Conservation (phyloP, 2,113 vertebrate species). For the Craseonycteris thonglongyai region DNA sequence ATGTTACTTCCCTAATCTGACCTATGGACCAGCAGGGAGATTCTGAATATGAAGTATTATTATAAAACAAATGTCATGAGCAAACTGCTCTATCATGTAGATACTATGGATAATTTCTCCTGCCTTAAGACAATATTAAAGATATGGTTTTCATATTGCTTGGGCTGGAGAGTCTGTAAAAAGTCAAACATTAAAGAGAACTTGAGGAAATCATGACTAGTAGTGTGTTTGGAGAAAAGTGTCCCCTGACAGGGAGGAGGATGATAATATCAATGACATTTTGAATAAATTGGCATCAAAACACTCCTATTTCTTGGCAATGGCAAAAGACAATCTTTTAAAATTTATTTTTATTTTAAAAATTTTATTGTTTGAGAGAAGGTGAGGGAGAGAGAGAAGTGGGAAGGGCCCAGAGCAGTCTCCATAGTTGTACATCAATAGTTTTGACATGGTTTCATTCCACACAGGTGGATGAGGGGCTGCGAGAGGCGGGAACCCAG, state of each 20-base stretch:
- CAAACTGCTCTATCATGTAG: slow-evolving; percentile 37
- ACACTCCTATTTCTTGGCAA: neutral
- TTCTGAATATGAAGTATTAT: slow-evolving; percentile 45
- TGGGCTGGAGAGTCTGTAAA: slow-evolving; percentile 14
- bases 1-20: neutral
- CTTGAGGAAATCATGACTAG: neutral
- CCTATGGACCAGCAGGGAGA: slow-evolving; percentile 16
- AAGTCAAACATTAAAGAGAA: slow-evolving; percentile 53
- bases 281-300: neutral
- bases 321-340: neutral
- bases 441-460: too few relatives aligned
- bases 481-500: too few relatives aligned
- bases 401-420: too few relatives aligned
- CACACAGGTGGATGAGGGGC: too few relatives aligned
- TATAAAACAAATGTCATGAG: slow-evolving; percentile 64
- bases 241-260: neutral
- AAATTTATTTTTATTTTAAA: too few relatives aligned
- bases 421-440: too few relatives aligned
- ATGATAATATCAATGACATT: neutral
- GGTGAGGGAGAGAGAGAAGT: too few relatives aligned
- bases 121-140: slow-evolving; percentile 56
- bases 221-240: neutral
- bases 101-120: slow-evolving; percentile 27
- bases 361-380: too few relatives aligned
- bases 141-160: slow-evolving; percentile 19